Conservation (phyloP, 2,888 invertebrate genomes). For the Oscheius myriophilus region DNA sequence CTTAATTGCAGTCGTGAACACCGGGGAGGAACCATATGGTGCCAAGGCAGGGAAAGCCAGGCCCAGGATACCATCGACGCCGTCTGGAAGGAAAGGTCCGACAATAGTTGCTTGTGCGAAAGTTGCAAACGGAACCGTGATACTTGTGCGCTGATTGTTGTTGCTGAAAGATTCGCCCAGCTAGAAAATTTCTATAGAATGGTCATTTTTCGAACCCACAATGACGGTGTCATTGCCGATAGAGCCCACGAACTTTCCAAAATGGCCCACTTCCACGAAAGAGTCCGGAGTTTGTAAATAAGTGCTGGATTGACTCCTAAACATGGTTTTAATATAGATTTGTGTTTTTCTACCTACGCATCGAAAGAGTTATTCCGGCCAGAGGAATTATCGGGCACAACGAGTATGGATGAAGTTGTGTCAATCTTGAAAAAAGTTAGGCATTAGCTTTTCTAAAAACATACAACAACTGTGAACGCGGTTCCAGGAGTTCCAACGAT, state of each 20-base stretch:
- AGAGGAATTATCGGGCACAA: conserved; percentile 1
- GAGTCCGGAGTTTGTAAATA: not conserved
- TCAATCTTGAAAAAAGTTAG: too few species aligned
- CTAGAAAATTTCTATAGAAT: not conserved
- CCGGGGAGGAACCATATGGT: conserved; percentile 3
- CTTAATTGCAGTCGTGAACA: conserved; percentile 11
- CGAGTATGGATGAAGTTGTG: conserved; percentile 11
- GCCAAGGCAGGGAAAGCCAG: conserved; percentile 8
- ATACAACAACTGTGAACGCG: conserved; percentile 4
- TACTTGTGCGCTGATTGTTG: not conserved
- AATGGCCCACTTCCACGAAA: not conserved
- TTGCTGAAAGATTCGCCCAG: conserved; percentile 11
- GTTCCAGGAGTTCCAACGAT: conserved; percentile 23
- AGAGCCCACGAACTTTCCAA: not conserved
- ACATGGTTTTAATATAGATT: not conserved
- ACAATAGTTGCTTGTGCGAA: conserved; percentile 21
- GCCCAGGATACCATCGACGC: conserved; percentile 26
- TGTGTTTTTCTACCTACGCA: not conserved
- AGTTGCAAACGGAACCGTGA: conserved; percentile 9
- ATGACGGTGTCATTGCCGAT: conserved; percentile 16
- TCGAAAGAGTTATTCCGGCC: conserved; percentile 10
- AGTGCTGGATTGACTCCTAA: not conserved
- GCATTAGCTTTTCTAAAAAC: too few species aligned
- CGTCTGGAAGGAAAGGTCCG: not conserved
- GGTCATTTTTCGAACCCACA: not conserved